Evolutionary conservation across 1,140 invertebrate species (phyloP), one percentile per base, ranked within the genome.

Genomic region (Temnothorax longispinosus): DNA sequence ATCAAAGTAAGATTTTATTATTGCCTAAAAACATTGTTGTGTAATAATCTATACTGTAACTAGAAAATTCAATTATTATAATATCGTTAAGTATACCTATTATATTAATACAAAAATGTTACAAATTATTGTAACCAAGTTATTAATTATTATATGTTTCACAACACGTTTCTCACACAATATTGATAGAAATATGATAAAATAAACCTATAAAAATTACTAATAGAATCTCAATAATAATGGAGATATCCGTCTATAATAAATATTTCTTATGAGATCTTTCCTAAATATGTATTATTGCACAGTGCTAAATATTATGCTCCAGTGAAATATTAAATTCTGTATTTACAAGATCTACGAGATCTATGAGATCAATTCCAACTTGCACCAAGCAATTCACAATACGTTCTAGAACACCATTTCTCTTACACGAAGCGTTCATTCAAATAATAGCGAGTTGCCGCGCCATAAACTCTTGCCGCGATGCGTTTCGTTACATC

Each of bases 381-480:
- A 75, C 69, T 62, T 84, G n/a, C 80, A 4, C 54, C 44, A 32
- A 62, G 71, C 38, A 41, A 32, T 32, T 60, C 18, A 41, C 69
- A 82, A 82, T 74, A 62, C 27, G 7, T 84, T 84, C 54, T 38
- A 11, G 32, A 84, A 50, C 5, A 56, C 13, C 6, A 38, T 84
- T 74, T 32, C 41, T 35, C 69, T 74, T 41, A n/a, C 69, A 38
- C 41, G 54, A 84, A 50, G 54, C 69, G 7, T 82, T 82, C 18
- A 60, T 84, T 84, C 80, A 84, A 84, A 84, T 84, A 84, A 74
- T 50, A 74, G 80, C 67, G 18, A 82, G 41, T 75, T 84, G 67
- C 52, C 54, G 54, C 80, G 21, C 56, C 54, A 75, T 84, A 84
- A 84, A 84, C 69, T 84, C 69, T 74, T 60, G 54, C 69, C 27